phyloP scores from a whole-genome alignment of 2,113 vertebrate species.

The Corythaeola cristata region DNA sequence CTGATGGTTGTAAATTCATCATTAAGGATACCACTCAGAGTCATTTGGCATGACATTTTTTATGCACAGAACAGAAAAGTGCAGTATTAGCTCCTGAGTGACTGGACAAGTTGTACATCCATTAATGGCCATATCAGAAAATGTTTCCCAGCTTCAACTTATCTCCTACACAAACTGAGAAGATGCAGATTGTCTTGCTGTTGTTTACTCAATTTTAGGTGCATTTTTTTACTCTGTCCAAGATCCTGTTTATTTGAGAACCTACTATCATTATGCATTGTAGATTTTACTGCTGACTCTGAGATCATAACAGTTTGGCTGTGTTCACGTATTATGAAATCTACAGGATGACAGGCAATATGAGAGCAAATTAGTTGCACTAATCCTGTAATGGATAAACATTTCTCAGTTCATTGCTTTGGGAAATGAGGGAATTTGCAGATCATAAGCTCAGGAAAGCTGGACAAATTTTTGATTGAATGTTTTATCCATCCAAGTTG shows the following conservation, averaged over 20 bases:
- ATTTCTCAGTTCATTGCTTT: not conserved
- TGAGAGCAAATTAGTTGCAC: not conserved
- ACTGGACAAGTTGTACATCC: slow-evolving; percentile 33
- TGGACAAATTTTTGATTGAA: not conserved
- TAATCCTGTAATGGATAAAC: not conserved
- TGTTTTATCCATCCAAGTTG: not conserved
- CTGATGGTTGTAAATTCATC: slow-evolving; percentile 58
- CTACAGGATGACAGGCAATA: not conserved
- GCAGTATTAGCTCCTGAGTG: slow-evolving; percentile 55
- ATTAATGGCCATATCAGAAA: slow-evolving; percentile 43
- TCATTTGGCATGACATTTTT: slow-evolving; percentile 63
- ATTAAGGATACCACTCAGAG: slow-evolving; percentile 64
- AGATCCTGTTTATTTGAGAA: not conserved
- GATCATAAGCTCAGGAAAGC: not conserved
- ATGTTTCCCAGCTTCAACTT: not conserved
- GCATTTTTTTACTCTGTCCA: not conserved
- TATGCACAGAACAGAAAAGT: slow-evolving; percentile 59
- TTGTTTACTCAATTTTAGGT: not conserved
- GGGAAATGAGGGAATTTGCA: not conserved
- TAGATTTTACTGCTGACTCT: not conserved
- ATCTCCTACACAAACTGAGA: not conserved
- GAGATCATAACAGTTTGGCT: not conserved
- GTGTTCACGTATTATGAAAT: not conserved
- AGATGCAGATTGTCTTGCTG: slow-evolving; percentile 5
- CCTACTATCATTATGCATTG: not conserved